Evolutionary conservation across 2,113 vertebrate species (phyloP), one percentile per base, ranked within the genome.

Genomic region (Perccottus glenii): DNA sequence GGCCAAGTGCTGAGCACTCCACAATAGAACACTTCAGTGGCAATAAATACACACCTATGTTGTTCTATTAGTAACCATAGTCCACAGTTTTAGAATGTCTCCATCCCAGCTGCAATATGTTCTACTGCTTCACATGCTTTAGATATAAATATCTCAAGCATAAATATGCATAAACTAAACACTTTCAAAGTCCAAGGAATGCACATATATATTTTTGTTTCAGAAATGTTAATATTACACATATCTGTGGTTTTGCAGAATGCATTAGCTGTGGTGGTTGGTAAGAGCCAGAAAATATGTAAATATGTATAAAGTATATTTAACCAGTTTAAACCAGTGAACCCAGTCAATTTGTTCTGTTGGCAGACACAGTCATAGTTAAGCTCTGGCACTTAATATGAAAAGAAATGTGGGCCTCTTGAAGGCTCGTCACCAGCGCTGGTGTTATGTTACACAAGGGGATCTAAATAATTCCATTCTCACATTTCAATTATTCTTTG

Each of bases 401-500:
- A 50, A 19, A 56, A 55, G 15, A 46, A 47, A 67, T 40, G 40
- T 4, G 53, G 52, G 35, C 7, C 51, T 14, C 35, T 36, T 38
- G 56, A 61, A 60, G 47, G 47, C 59, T 64, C 71, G 36, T 51
- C 35, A 46, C 56, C 14, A 53, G 14, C 55, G 43, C 38, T 16
- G 64, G 63, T 64, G 43, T 73, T 43, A 14, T 16, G 64, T 79
- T 83, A 48, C 72, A 61, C 7, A 60, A 33, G 9, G 33, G 66
- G 69, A 79, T 75, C 60, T 72, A 57, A 69, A 51, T n/a, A 56
- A 65, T 52, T 38, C 52, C 4, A 11, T 6, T 64, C 52, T 75
- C 71, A 59, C 35, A 32, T 68, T 75, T 64, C 55, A 71, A n/a
- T 60, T 35, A 73, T 47, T 78, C 42, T 32, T 33, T 71, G 53